Percentiles rank a stretch among this genome's conserved stretches.
phyloP scores from a whole-genome alignment of 2,797 vertebrate genomes.

The Sebastes steindachneri region DNA sequence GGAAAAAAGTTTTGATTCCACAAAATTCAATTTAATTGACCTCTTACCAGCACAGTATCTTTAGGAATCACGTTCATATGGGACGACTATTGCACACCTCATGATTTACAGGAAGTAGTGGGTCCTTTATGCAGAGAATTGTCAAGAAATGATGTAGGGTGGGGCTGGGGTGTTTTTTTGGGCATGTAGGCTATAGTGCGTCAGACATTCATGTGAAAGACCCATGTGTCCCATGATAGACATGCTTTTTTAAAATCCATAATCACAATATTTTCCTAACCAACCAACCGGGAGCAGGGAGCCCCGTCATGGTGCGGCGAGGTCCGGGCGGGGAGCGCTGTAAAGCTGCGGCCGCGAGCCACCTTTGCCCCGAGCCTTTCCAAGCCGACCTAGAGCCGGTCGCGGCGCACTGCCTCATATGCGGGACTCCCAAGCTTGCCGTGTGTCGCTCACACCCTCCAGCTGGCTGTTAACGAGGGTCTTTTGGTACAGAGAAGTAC shows the following conservation, averaged over 20 bases:
- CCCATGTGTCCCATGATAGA: neutral
- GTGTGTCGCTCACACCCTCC: too few relatives aligned
- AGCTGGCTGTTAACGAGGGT: too few relatives aligned
- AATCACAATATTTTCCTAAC: neutral
- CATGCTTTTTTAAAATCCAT: neutral
- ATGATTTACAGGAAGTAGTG: neutral
- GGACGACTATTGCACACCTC: neutral
- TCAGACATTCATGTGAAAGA: neutral
- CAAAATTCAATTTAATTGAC: neutral
- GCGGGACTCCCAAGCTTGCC: rapidly evolving
- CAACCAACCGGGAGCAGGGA: neutral
- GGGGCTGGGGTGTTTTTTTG: neutral
- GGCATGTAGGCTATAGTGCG: neutral
- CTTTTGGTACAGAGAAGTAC: too few relatives aligned
- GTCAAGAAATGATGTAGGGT: neutral
- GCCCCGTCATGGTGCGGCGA: too few relatives aligned
- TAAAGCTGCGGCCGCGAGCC: too few relatives aligned
- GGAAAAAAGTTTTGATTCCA: neutral
- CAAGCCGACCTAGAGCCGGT: too few relatives aligned
- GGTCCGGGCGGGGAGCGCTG: too few relatives aligned
- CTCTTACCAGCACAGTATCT: neutral
- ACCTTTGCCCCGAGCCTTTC: too few relatives aligned
- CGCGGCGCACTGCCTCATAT: rapidly evolving
- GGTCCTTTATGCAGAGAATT: neutral
- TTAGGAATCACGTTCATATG: neutral